Percentiles rank a stretch among this genome's conserved stretches.
These are phyloP conservation scores for Brachionus sp. DNA, from an alignment of 1,140 invertebrate genomes.

Conservation along the genomic window DNA sequence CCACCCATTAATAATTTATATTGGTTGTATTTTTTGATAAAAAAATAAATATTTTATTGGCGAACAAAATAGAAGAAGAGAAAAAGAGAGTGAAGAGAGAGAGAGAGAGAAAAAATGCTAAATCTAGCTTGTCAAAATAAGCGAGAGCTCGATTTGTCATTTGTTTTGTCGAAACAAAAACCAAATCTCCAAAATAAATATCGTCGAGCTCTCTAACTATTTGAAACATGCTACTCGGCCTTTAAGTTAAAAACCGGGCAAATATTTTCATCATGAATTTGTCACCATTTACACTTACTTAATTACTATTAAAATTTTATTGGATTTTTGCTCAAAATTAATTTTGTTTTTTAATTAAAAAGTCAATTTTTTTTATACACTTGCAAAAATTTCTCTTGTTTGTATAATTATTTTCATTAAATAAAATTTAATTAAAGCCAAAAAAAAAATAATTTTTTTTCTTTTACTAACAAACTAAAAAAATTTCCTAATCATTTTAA, in stretches of 20 bases:
- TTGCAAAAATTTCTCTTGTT: background rate
- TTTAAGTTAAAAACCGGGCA: background rate
- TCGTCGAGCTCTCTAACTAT: background rate
- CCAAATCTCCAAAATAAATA: conserved; percentile 1
- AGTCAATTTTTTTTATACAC: background rate
- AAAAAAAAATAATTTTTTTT: background rate
- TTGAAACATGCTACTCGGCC: background rate
- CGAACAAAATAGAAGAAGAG: background rate
- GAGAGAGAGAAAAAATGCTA: background rate
- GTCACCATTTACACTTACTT: background rate
- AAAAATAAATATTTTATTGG: conserved; percentile 38
- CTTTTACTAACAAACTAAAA: background rate
- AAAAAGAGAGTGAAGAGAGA: background rate
- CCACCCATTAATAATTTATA: conserved; percentile 31
- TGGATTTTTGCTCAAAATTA: background rate
- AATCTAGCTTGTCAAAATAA: background rate
- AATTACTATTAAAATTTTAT: background rate
- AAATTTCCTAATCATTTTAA: background rate
- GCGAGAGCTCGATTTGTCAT: background rate
- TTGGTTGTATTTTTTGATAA: background rate
- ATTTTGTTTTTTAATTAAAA: conserved; percentile 1
- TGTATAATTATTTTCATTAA: conserved; percentile 2
- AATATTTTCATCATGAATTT: background rate
- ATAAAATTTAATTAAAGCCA: conserved; percentile 12
- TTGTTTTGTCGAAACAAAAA: background rate